Evolutionary conservation across 2,113 vertebrate genomes (phyloP).

Genomic region (Recurvirostra avosetta): DNA sequence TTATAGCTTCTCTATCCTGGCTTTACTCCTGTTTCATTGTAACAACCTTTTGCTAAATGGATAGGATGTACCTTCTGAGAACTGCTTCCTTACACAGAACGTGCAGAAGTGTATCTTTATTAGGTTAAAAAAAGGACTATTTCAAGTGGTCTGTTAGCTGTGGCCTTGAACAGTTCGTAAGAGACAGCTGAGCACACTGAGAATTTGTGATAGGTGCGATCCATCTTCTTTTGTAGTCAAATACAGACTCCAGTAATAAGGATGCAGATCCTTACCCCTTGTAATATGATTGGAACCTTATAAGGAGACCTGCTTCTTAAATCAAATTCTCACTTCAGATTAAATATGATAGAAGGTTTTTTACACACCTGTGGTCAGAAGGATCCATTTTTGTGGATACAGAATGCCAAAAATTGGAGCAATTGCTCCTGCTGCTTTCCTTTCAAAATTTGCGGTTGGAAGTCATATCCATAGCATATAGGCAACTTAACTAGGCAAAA

Average conservation of each 20-base stretch:
- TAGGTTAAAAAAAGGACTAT: background rate
- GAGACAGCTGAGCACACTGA: background rate
- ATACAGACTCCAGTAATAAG: background rate
- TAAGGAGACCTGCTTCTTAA: background rate
- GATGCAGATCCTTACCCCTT: background rate
- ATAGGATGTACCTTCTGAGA: background rate
- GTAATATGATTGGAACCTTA: background rate
- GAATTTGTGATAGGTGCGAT: background rate
- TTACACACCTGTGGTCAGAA: background rate
- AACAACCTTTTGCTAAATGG: background rate
- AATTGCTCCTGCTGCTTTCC: background rate
- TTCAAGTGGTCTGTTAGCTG: constrained; percentile 5
- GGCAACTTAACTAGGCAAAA: constrained; percentile 11
- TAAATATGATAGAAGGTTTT: background rate
- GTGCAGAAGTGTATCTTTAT: background rate
- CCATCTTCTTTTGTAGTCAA: background rate
- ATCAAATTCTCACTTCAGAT: background rate
- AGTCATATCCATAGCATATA: background rate
- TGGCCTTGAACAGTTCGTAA: background rate
- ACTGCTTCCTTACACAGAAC: background rate
- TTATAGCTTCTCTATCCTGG: background rate
- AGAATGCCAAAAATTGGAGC: background rate
- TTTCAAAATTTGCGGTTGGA: background rate
- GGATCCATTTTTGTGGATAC: background rate
- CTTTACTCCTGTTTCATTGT: background rate